These are phyloP conservation scores for Puma concolor DNA, from an alignment of 2,113 vertebrate genomes.

Conservation along the genomic window DNA sequence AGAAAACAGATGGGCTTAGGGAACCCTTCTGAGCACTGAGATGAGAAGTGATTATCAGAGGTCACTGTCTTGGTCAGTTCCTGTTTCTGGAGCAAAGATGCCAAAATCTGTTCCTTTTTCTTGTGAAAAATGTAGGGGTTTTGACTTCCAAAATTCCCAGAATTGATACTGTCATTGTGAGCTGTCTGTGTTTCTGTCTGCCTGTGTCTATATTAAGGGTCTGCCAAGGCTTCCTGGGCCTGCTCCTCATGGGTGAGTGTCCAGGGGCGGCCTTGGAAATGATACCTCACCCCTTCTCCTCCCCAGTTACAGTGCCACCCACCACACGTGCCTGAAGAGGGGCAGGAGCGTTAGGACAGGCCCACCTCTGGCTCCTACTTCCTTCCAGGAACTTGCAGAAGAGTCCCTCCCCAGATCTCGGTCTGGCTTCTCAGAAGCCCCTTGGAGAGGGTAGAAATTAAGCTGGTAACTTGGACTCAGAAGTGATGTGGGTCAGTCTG, in stretches of 20 bases:
- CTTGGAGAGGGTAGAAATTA: neutral
- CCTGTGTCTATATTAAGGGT: neutral
- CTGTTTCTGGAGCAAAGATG: constrained; percentile 74
- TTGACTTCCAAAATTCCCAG: constrained; percentile 72
- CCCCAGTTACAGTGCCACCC: neutral
- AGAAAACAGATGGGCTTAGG: neutral
- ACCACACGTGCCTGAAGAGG: neutral
- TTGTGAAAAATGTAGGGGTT: constrained; percentile 68
- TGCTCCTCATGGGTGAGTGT: neutral
- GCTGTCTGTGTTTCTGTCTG: constrained; percentile 52
- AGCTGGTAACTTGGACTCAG: neutral
- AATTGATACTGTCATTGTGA: constrained; percentile 25
- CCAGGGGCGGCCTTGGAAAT: neutral
- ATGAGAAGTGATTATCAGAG: constrained; percentile 57
- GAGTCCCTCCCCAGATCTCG: neutral
- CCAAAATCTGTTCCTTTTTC: constrained; percentile 79
- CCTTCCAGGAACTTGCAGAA: neutral
- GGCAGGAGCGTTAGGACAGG: neutral
- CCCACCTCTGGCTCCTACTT: neutral
- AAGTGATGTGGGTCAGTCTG: neutral
- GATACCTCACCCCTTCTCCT: neutral
- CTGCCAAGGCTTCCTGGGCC: neutral
- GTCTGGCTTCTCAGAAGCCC: neutral
- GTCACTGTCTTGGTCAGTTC: constrained; percentile 75
- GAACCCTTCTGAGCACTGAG: neutral